Percentiles rank a stretch among this genome's conserved stretches.
Conservation (phyloP, 2,888 invertebrate genomes). For the Micoletzkya japonica region DNA sequence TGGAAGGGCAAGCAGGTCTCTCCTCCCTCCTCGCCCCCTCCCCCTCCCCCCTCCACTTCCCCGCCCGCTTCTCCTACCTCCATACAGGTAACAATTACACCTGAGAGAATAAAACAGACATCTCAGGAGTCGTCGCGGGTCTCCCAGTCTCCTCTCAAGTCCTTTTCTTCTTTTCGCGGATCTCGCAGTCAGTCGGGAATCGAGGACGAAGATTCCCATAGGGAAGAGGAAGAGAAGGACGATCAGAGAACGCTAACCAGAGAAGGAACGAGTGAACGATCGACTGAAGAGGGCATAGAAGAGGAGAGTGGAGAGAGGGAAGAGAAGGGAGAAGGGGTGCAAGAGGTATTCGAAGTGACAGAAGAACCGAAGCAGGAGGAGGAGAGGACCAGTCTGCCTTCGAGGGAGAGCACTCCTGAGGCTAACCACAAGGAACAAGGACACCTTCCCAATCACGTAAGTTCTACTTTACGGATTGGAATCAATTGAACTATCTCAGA, state of each 20-base stretch:
- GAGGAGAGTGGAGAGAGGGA: background rate
- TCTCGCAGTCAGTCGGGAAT: background rate
- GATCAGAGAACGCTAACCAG: background rate
- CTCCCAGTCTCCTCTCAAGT: constrained; percentile 15
- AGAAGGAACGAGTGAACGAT: background rate
- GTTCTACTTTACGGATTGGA: no score
- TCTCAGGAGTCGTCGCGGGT: no score
- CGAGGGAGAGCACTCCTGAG: background rate
- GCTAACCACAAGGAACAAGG: background rate
- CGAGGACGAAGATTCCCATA: background rate
- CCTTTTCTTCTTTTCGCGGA: background rate
- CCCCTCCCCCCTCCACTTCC: background rate
- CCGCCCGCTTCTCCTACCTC: no score
- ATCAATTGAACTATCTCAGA: no score
- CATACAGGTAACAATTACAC: no score
- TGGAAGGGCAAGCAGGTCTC: constrained; percentile 30
- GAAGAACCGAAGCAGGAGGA: constrained; percentile 8
- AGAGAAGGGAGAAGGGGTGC: background rate
- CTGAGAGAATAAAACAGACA: no score
- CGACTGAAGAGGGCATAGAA: background rate
- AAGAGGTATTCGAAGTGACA: no score
- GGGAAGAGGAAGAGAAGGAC: background rate
- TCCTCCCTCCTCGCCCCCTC: constrained; percentile 19
- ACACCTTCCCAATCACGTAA: no score
- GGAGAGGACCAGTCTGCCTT: background rate